A percentile compares a stretch with the other conserved stretches of the same genome.
Evolutionary conservation across 2,113 vertebrate genomes (phyloP).

Genomic region (Heptranchias perlo): DNA sequence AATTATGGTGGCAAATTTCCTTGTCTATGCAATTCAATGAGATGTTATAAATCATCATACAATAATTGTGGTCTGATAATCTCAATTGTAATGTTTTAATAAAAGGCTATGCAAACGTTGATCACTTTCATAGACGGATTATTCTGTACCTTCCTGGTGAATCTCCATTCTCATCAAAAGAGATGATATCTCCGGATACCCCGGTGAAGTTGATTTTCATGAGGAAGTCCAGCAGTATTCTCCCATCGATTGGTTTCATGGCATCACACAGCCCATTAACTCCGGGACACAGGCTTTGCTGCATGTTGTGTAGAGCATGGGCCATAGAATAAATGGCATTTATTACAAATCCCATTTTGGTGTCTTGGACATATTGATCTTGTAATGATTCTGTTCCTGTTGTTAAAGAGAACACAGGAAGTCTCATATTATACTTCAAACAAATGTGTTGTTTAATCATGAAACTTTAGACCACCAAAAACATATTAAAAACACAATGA

Average conservation of each 20-base stretch:
- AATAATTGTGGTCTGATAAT: slow-evolving; percentile 40
- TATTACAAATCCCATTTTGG: slow-evolving; percentile 98
- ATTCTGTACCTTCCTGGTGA: slow-evolving; percentile 83
- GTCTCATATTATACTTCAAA: background rate
- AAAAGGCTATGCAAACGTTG: background rate
- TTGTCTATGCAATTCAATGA: background rate
- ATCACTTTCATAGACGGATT: background rate
- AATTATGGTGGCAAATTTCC: background rate
- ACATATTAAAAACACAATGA: background rate
- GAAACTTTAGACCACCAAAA: background rate
- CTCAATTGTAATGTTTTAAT: background rate
- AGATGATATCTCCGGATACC: slow-evolving; percentile 86
- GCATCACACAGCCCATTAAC: slow-evolving; percentile 83
- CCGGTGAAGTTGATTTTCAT: slow-evolving; percentile 97
- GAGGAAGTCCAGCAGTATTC: slow-evolving; percentile 84
- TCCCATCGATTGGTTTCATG: slow-evolving; percentile 89
- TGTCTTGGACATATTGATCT: slow-evolving; percentile 92
- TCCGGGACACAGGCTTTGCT: slow-evolving; percentile 75
- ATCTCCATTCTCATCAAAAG: slow-evolving; percentile 93
- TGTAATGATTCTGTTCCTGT: slow-evolving; percentile 73
- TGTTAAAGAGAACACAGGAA: background rate
- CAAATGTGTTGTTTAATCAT: background rate
- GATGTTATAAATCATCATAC: background rate
- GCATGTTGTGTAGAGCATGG: slow-evolving; percentile 93
- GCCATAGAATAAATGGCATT: slow-evolving; percentile 98